A percentile compares a stretch with the other conserved stretches of the same genome.
phyloP scores from a whole-genome alignment of 2,113 vertebrate genomes.

The Geococcyx californianus region DNA sequence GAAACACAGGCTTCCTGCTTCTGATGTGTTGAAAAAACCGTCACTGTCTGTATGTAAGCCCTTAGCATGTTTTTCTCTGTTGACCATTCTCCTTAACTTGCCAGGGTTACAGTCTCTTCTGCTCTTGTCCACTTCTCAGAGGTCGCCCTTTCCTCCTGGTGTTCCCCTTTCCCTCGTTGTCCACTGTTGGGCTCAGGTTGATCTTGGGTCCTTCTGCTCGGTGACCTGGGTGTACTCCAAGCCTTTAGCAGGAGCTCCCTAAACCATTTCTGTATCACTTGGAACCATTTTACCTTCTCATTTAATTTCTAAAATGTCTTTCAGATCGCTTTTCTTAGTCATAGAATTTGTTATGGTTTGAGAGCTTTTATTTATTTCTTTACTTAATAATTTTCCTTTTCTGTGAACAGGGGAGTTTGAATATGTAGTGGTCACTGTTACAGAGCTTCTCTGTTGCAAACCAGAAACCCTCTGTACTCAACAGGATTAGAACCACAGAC shows the following conservation, averaged over 20 bases:
- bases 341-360: background rate
- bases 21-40: slow-evolving; percentile 38
- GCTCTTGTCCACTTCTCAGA: background rate
- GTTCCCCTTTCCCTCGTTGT: background rate
- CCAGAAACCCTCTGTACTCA: fast-evolving
- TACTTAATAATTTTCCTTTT: background rate
- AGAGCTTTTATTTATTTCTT: background rate
- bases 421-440: background rate
- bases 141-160: background rate
- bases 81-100: background rate
- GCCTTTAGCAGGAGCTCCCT: background rate
- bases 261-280: background rate
- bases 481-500: background rate
- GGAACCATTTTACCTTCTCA: background rate
- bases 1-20: slow-evolving; percentile 5
- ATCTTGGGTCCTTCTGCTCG: background rate
- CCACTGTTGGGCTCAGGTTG: background rate
- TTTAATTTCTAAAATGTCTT: background rate
- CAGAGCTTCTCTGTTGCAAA: background rate
- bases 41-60: background rate
- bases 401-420: background rate
- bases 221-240: background rate
- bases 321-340: background rate
- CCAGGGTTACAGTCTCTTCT: background rate
- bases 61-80: background rate